Evolutionary conservation across 2,888 invertebrate genomes (phyloP), one percentile per base, ranked within the genome.

Genomic region (Trisateles emortualis): DNA sequence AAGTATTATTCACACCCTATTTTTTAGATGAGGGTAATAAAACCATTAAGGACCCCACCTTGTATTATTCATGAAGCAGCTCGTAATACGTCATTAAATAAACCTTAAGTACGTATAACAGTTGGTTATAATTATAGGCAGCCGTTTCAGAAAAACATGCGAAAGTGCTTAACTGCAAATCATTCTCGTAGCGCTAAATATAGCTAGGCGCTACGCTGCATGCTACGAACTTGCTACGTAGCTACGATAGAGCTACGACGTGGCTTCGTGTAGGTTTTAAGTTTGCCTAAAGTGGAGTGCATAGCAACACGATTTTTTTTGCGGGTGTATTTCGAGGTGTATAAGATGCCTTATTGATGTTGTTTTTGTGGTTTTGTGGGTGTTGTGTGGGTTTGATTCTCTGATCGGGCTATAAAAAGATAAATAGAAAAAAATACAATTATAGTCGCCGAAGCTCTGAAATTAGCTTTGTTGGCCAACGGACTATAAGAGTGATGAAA

Each of bases 171-270:
- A 56, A 43, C 24, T 49, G 52, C 59, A 60, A 60, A 70, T 51
- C 48, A 54, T 42, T 68, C n/a, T 43, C 29, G 52, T 47, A 54
- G 53, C 52, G 29, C 38, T 68, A 61, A 64, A 68, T 61, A 54
- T 52, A 69, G 50, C 39, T 30, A 52, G 35, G 40, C 45, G 55
- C 58, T 64, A 61, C 60, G 54, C 51, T 55, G 59, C 69, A 62
- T 61, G 68, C 77, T 68, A 68, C 64, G 62, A 54, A 53, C 35
- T 24, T n/a, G n/a, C n/a, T 26, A 8, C 9, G 26, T 16, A 3
- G 17, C 52, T 58, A 44, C 52, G 16, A 29, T 14, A 14, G 32
- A 13, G 29, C 52, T 52, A 38, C 52, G 52, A 36, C 22, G 11
- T 17, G n/a, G 16, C 17, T 24, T 41, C 46, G 56, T 52, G 39